These are phyloP conservation scores for Rhodeus uyekii DNA, from an alignment of 2,797 vertebrate species.

Conservation along the genomic window DNA sequence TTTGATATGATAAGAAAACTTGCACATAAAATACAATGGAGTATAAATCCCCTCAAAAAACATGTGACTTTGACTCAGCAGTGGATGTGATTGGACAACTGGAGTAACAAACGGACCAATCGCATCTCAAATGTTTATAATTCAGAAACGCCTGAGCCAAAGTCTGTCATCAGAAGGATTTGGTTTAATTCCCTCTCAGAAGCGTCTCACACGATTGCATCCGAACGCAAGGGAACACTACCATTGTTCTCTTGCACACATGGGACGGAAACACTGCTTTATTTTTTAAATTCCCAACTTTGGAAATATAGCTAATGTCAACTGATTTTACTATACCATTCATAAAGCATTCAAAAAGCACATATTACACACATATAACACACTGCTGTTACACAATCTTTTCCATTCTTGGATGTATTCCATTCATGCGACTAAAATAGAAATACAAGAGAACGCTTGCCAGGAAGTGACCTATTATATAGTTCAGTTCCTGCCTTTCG, in stretches of 20 bases:
- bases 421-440: background rate
- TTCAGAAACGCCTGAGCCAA: background rate
- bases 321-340: background rate
- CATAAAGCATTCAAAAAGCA: background rate
- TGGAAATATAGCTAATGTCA: background rate
- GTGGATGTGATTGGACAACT: background rate
- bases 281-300: background rate
- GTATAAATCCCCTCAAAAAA: background rate
- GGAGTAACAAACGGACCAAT: background rate
- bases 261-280: background rate
- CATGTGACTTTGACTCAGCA: background rate
- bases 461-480: slow-evolving; percentile 1
- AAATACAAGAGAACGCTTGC: background rate
- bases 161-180: background rate
- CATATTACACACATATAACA: too few relatives aligned
- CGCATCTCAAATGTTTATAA: background rate
- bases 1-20: too few relatives aligned
- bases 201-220: background rate
- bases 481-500: slow-evolving; percentile 4
- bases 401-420: background rate
- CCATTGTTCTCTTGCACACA: background rate
- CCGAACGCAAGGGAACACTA: background rate
- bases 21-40: background rate
- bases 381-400: background rate
- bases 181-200: background rate